Evolutionary conservation across 2,888 invertebrate species (phyloP), one percentile per base, ranked within the genome.

Genomic region (Perdita meconis): DNA sequence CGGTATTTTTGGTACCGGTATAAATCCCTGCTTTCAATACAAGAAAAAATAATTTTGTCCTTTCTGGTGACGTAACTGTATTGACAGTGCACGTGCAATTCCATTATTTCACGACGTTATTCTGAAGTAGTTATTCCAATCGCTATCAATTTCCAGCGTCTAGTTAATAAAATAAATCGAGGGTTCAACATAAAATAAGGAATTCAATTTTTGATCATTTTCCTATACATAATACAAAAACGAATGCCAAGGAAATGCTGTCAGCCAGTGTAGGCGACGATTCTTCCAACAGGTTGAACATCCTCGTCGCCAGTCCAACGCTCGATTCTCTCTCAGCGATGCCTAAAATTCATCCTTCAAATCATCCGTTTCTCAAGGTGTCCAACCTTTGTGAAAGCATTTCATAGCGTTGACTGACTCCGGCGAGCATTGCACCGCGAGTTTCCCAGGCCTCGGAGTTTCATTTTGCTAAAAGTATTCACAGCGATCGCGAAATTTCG

Each of bases 381-480:
- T 50, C 63, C 30, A 16, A 26, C 50, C 22, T 5, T 51, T 47
- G 65, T 36, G 75, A 75, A 61, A 72, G 71, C 72, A 73, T 66
- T 66, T 70, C 70, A 70, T 70, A 81, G 81, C 71, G 72, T 68
- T 12, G n/a, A 6, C 50, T 22, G 24, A 34, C 34, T 67, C 73
- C 30, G 40, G 30, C 59, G 59, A 42, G 42, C 42, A 70, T 80
- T 67, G 22, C 38, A 70, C 83, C 72, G 72, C 68, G 78, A 74
- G 73, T 64, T 53, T 42, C 59, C 44, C 47, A 69, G 70, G 50
- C 66, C 44, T 30, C 6, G 30, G 64, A 79, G 81, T 84, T 87
- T 85, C 83, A 87, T 88, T 87, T 87, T 65, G 81, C 80, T 83
- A 85, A 85, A 82, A 84, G 84, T 86, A 75, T 70, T 65, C 81